Evolutionary conservation across 2,888 invertebrate genomes (phyloP).

Genomic region (Chaetoderma sp.): DNA sequence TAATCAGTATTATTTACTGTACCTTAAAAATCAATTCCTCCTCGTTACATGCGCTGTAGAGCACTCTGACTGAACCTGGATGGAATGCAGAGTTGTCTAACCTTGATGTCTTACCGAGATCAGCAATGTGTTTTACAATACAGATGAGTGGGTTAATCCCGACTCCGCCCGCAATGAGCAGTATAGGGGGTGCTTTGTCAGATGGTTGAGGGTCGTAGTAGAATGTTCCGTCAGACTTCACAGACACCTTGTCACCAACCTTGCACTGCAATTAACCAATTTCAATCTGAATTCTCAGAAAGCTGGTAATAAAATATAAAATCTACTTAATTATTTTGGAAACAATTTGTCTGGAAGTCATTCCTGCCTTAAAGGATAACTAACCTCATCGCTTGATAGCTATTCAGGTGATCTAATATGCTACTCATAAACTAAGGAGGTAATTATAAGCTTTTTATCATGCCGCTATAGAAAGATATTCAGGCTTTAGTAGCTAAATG

Average conservation of each 20-base stretch:
- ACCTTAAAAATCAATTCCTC: constrained; percentile 70
- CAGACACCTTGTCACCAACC: constrained; percentile 58
- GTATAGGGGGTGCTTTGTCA: constrained; percentile 39
- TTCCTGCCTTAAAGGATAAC: no score
- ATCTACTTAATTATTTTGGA: no score
- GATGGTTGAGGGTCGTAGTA: constrained; percentile 54
- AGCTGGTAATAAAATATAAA: no score
- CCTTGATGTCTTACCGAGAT: constrained; percentile 37
- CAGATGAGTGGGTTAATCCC: constrained; percentile 71
- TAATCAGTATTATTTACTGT: constrained; percentile 26
- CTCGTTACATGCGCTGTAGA: constrained; percentile 66
- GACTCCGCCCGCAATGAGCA: constrained; percentile 71
- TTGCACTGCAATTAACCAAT: constrained; percentile 68
- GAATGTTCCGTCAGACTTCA: constrained; percentile 70
- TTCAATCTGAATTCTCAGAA: constrained; percentile 1
- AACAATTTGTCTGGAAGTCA: no score
- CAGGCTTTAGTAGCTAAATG: no score
- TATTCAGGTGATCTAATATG: no score
- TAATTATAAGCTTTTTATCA: no score
- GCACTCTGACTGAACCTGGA: constrained; percentile 48
- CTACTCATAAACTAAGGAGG: no score
- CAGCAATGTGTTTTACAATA: constrained; percentile 62
- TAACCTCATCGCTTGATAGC: no score
- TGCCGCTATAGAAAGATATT: no score
- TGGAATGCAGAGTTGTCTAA: constrained; percentile 1